Conservation (phyloP, 2,888 invertebrate genomes). For the Dryobota labecula region DNA sequence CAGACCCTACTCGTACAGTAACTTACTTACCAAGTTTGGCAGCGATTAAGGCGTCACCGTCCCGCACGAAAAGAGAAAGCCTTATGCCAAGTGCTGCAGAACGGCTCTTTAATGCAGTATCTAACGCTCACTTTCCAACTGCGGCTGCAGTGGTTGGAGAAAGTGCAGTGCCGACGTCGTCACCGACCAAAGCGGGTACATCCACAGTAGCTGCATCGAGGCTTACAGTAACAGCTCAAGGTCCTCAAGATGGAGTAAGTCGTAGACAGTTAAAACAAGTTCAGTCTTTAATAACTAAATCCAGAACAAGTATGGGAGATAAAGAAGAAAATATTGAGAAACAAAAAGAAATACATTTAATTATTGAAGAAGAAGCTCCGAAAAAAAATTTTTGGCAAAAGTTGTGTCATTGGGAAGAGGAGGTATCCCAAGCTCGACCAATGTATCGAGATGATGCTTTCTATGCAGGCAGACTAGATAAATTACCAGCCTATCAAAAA, state of each 20-base stretch:
- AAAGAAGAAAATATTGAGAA: constrained; percentile 62
- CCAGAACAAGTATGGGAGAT: constrained; percentile 74
- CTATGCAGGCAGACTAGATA: constrained; percentile 81
- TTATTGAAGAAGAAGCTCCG: constrained; percentile 61
- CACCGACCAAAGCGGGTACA: constrained; percentile 74
- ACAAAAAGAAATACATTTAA: constrained; percentile 71
- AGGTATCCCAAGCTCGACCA: constrained; percentile 81
- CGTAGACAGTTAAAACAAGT: constrained; percentile 81
- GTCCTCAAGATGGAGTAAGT: constrained; percentile 78
- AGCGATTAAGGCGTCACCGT: constrained; percentile 64
- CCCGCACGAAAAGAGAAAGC: constrained; percentile 65
- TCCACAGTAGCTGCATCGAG: constrained; percentile 77
- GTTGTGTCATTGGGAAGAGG: constrained; percentile 82
- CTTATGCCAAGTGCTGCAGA: constrained; percentile 71
- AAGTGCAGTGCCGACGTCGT: constrained; percentile 47
- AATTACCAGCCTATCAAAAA: constrained; percentile 82
- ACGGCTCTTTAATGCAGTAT: constrained; percentile 71
- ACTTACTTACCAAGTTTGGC: constrained; percentile 84
- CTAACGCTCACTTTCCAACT: constrained; percentile 82
- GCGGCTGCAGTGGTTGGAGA: constrained; percentile 82
- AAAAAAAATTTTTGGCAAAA: constrained; percentile 78
- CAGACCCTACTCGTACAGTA: constrained; percentile 81
- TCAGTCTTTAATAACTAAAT: constrained; percentile 80
- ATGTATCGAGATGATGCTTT: constrained; percentile 88
- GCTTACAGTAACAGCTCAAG: constrained; percentile 77